Evolutionary conservation across 2,888 invertebrate species (phyloP).

Genomic region (Chirona hameri): DNA sequence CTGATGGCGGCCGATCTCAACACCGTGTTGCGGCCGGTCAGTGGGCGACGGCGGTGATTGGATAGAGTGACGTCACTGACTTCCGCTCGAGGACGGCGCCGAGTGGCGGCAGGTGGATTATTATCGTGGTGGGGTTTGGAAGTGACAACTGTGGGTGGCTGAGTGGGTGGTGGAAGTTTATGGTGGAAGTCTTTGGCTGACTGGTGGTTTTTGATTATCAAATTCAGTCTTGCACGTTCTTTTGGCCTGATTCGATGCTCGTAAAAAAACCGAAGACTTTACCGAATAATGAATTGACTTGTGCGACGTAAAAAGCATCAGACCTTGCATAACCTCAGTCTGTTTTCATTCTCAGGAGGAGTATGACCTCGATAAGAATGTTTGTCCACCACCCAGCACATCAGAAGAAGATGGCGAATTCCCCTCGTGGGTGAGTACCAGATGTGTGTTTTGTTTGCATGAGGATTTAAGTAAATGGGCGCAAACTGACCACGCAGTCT

Average conservation of each 20-base stretch:
- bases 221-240: neutral
- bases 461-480: no score
- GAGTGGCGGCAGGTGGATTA: no score
- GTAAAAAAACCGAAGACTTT: neutral
- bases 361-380: neutral
- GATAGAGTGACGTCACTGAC: no score
- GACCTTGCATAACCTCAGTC: no score
- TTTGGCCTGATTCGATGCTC: neutral
- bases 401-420: neutral
- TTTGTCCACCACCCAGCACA: neutral
- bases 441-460: neutral
- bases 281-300: neutral
- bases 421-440: neutral
- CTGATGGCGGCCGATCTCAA: neutral
- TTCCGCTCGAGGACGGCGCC: no score
- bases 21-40: neutral
- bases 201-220: no score
- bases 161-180: no score
- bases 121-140: no score
- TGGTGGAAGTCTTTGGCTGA: no score
- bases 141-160: no score
- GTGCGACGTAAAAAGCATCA: neutral
- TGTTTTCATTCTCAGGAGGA: neutral
- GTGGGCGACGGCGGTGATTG: neutral
- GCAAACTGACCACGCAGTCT: no score